These are phyloP conservation scores for Cotesia vestalis DNA, from an alignment of 1,140 invertebrate species.

Conservation along the genomic window DNA sequence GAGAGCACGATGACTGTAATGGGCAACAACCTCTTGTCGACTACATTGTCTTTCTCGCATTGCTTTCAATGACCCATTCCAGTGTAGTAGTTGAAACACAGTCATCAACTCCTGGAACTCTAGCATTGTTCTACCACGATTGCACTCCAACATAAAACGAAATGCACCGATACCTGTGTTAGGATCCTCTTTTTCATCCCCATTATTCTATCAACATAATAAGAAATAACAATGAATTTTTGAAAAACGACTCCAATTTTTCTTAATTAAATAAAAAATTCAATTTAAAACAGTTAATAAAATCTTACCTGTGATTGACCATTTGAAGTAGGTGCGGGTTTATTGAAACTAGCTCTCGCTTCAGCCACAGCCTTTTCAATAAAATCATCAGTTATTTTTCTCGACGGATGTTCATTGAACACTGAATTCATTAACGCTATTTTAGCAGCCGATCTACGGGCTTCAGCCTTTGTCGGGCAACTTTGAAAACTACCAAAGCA, in stretches of 20 bases:
- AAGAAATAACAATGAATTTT: not conserved
- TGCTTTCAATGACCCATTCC: slow-evolving; percentile 93
- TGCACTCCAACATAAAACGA: slow-evolving; percentile 93
- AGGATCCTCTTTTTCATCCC: slow-evolving; percentile 79
- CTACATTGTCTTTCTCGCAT: slow-evolving; percentile 94
- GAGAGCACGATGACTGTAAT: slow-evolving; percentile 88
- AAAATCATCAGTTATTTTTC: slow-evolving; percentile 92
- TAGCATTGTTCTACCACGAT: slow-evolving; percentile 92
- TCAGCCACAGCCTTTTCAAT: slow-evolving; percentile 92
- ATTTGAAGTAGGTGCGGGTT: slow-evolving; percentile 63
- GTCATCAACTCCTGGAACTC: slow-evolving; percentile 98
- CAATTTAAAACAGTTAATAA: slow-evolving; percentile 18
- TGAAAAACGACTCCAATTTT: not conserved
- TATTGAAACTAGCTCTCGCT: slow-evolving; percentile 73
- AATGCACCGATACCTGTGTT: slow-evolving; percentile 92
- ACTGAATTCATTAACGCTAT: slow-evolving; percentile 97
- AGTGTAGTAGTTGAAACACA: slow-evolving; percentile 93
- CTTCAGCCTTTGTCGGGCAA: slow-evolving; percentile 94
- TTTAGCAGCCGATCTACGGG: slow-evolving; percentile 90
- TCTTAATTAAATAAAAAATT: slow-evolving; percentile 12
- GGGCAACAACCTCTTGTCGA: slow-evolving; percentile 93
- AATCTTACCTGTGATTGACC: slow-evolving; percentile 51
- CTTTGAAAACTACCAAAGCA: slow-evolving; percentile 96
- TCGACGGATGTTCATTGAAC: slow-evolving; percentile 94
- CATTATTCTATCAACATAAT: slow-evolving; percentile 32